Conservation (phyloP, 2,888 invertebrate genomes). For the Lasiommata megera region DNA sequence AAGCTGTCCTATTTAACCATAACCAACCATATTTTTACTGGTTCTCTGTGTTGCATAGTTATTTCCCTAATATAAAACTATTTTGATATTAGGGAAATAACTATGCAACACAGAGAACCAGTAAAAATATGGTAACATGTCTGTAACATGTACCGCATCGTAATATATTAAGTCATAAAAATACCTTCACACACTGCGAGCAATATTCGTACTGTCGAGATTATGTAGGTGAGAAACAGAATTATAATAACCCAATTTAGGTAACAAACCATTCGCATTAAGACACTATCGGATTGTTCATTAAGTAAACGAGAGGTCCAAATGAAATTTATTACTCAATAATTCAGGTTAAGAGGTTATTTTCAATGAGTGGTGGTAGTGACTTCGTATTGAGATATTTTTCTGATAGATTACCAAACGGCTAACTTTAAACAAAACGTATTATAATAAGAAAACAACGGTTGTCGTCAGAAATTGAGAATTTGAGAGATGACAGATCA, state of each 20-base stretch:
- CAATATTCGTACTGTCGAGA: conserved; percentile 14
- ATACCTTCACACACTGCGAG: conserved; percentile 29
- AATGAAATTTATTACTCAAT: not conserved
- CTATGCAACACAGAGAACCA: not conserved
- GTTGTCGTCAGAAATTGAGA: too few species aligned
- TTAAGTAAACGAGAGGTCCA: not conserved
- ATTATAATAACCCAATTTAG: conserved; percentile 24
- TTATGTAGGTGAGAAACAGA: conserved; percentile 27
- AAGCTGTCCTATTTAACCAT: too few species aligned
- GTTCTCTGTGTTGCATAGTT: not conserved
- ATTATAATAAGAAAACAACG: too few species aligned
- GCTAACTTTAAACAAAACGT: too few species aligned
- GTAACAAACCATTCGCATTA: conserved; percentile 23
- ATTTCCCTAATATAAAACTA: too few species aligned
- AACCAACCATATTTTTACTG: too few species aligned
- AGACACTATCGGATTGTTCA: conserved; percentile 27
- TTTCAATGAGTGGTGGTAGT: not conserved
- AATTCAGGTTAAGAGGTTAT: conserved; percentile 13
- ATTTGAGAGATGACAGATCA: too few species aligned
- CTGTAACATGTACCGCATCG: too few species aligned
- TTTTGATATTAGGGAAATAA: too few species aligned
- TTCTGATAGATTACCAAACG: too few species aligned
- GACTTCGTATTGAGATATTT: too few species aligned
- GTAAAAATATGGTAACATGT: too few species aligned
- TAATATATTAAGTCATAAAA: conserved; percentile 27